phyloP scores from a whole-genome alignment of 2,888 invertebrate species.

The Euproctis similis region DNA sequence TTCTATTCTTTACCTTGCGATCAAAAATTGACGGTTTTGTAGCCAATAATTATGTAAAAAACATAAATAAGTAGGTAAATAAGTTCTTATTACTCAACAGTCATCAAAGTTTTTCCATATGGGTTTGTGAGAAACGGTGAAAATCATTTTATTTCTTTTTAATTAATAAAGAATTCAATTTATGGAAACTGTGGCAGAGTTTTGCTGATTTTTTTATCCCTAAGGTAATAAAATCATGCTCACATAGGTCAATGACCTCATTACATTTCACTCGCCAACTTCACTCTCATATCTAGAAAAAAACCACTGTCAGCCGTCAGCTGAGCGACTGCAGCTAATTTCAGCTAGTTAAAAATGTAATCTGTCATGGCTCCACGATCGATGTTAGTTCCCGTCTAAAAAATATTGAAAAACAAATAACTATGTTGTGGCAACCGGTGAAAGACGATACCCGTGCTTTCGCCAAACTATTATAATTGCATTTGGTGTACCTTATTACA shows the following conservation, averaged over 20 bases:
- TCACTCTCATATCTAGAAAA: slow-evolving; percentile 45
- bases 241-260: slow-evolving; percentile 55
- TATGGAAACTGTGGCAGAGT: no score
- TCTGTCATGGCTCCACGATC: slow-evolving; percentile 72
- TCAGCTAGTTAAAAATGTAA: slow-evolving; percentile 59
- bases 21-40: no score
- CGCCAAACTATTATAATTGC: slow-evolving; percentile 44
- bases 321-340: slow-evolving; percentile 59
- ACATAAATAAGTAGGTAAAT: no score
- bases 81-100: no score
- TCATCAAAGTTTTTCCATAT: no score
- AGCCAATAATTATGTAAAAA: no score
- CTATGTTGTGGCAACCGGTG: slow-evolving; percentile 51
- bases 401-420: slow-evolving; percentile 63
- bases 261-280: slow-evolving; percentile 34
- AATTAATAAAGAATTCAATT: no score
- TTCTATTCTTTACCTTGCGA: no score
- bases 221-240: no score
- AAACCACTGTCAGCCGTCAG: slow-evolving; percentile 64
- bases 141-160: no score
- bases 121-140: no score
- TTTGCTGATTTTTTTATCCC: no score
- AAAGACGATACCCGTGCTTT: slow-evolving; percentile 33
- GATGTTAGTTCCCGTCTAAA: slow-evolving; percentile 54
- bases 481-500: slow-evolving; percentile 36